Conservation (phyloP, 1,140 invertebrate genomes). For the Neomicropteryx cornuta region DNA sequence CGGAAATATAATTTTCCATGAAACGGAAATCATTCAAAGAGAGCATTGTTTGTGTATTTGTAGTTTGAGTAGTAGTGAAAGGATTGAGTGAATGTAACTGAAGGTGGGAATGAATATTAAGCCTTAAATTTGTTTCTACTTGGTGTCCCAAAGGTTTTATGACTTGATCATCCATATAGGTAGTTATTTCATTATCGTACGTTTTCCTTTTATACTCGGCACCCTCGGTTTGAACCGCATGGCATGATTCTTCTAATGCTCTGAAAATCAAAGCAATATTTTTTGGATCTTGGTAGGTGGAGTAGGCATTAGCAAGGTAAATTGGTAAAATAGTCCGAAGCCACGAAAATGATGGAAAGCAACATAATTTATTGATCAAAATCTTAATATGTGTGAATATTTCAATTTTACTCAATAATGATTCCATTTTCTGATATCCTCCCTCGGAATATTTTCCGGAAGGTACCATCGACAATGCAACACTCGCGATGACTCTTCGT, state of each 20-base stretch:
- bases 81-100: slow-evolving; percentile 72
- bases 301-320: slow-evolving; percentile 62
- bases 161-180: slow-evolving; percentile 37
- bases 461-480: slow-evolving; percentile 57
- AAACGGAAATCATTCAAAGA: slow-evolving; percentile 39
- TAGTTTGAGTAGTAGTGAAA: slow-evolving; percentile 45
- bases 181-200: slow-evolving; percentile 20
- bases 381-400: slow-evolving; percentile 47
- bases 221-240: slow-evolving; percentile 26
- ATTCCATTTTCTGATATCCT: slow-evolving; percentile 37
- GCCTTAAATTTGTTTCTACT: slow-evolving; percentile 82
- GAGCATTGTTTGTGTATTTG: slow-evolving; percentile 38
- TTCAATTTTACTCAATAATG: slow-evolving; percentile 50
- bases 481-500: slow-evolving; percentile 49
- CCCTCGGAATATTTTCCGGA: slow-evolving; percentile 41
- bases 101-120: slow-evolving; percentile 85
- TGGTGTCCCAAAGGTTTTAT: slow-evolving; percentile 69
- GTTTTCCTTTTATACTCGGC: slow-evolving; percentile 19
- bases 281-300: slow-evolving; percentile 47
- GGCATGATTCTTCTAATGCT: slow-evolving; percentile 49
- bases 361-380: slow-evolving; percentile 48
- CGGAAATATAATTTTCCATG: slow-evolving; percentile 28
- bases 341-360: slow-evolving; percentile 74
- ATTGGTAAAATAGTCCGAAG: slow-evolving; percentile 66
- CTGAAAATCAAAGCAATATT: slow-evolving; percentile 55